Percentiles rank a stretch among this genome's conserved stretches.
Evolutionary conservation across 1,140 invertebrate genomes (phyloP).

Genomic region (Macrobrachium nipponense): DNA sequence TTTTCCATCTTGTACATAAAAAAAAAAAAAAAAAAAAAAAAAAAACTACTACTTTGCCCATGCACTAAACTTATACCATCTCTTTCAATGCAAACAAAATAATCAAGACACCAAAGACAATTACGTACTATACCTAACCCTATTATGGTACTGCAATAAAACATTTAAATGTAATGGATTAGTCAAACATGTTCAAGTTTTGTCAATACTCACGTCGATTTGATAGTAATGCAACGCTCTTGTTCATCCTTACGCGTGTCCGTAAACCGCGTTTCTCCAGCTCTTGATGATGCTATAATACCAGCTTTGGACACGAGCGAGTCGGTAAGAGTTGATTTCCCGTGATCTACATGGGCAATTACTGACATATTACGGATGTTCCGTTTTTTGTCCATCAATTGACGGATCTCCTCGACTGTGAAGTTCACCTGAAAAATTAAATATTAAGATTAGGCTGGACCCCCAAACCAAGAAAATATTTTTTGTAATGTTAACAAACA

Average conservation of each 20-base stretch:
- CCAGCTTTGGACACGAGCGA: conserved; percentile 99
- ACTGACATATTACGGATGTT: conserved; percentile 99
- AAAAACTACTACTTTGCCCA: too few relatives aligned
- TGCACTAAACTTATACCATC: too few relatives aligned
- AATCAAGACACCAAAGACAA: too few relatives aligned
- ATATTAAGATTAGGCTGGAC: not conserved
- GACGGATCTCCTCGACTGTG: conserved; percentile 99
- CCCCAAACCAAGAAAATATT: too few relatives aligned
- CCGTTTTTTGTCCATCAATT: conserved; percentile 99
- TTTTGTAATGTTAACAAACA: too few relatives aligned
- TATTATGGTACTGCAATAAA: too few relatives aligned
- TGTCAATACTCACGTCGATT: conserved; percentile 90
- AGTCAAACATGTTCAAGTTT: too few relatives aligned
- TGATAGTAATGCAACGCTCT: conserved; percentile 99
- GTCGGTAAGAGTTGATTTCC: conserved; percentile 99
- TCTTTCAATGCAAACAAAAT: too few relatives aligned
- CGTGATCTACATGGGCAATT: conserved; percentile 99
- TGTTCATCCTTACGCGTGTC: conserved; percentile 99
- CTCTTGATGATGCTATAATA: conserved; percentile 98
- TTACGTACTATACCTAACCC: too few relatives aligned
- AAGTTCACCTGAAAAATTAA: conserved; percentile 93
- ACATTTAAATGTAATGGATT: too few relatives aligned
- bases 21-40: too few relatives aligned
- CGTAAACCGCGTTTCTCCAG: conserved; percentile 98
- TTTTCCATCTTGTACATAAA: too few relatives aligned